Evolutionary conservation across 2,888 invertebrate species (phyloP), one percentile per base, ranked within the genome.

Genomic region (Neoitamus cyanurus): DNA sequence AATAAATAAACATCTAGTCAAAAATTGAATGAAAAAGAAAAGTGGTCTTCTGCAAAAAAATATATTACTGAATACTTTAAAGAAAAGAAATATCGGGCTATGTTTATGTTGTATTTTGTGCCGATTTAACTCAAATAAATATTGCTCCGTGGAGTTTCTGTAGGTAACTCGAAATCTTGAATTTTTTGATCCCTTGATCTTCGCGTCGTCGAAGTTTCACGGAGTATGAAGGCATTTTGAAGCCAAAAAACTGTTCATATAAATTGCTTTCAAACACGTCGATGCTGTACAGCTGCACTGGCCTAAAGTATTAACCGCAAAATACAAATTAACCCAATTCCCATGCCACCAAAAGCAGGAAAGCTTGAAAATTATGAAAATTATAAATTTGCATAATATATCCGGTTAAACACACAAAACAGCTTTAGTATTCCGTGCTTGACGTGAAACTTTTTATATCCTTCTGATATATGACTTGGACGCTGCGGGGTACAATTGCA

Each of bases 381-480:
- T 58, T 58, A 58, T 25, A 25, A 20, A 58, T 58, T 58, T 58
- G 58, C 58, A 58, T 58, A 25, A 58, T 15, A 11, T 58, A 58
- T 58, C 58, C 58, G 58, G 58, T 58, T 15, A 58, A 58, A 58
- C 20, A 58, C 20, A 20, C 58, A 58, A 15, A 58, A 58, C 58
- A 58, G 20, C 20, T 58, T 58, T 58, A 58, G 58, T 58, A 58
- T 58, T 58, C 58, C 25, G 25, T 3, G 20, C 58, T 58, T 58
- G 20, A 58, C 20, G 58, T 58, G 20, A 58, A 58, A 58, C 58
- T 58, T 58, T 58, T 58, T 58, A 58, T 58, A 58, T 25, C 25
- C 58, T 9, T 25, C 25, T 75, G 75, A 75, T 75, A 42, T 75
- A 75, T 75, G 75, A 42, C 28, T 75, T 28, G 42, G 25, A 46